These are phyloP conservation scores for Xanthia togata DNA, from an alignment of 2,888 invertebrate species.

Conservation along the genomic window DNA sequence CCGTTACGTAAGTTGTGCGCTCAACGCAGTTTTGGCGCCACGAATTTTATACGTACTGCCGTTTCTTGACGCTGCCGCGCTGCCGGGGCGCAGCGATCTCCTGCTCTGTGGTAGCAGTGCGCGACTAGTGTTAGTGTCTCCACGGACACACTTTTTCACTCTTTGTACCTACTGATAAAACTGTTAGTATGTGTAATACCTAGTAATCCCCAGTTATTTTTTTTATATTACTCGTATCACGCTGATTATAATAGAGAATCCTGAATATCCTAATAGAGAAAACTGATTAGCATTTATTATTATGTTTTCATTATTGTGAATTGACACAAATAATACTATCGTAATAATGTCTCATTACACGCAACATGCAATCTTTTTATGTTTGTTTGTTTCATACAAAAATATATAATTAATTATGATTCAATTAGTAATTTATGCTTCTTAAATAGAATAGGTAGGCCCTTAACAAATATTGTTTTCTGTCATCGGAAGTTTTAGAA, in stretches of 20 bases:
- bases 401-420: not conserved
- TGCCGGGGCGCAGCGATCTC: not conserved
- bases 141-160: not conserved
- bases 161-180: not conserved
- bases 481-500: not conserved
- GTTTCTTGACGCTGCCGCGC: not conserved
- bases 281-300: conserved; percentile 11
- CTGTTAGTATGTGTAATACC: too few relatives aligned
- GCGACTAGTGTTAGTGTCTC: not conserved
- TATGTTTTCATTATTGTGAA: conserved; percentile 7
- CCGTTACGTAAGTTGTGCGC: not conserved
- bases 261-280: too few relatives aligned
- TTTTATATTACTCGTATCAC: too few relatives aligned
- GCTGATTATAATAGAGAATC: conserved; percentile 4
- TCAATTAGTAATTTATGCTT: not conserved
- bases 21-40: not conserved
- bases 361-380: not conserved
- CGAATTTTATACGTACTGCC: too few relatives aligned
- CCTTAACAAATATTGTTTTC: not conserved
- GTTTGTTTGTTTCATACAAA: not conserved
- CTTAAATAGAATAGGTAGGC: not conserved
- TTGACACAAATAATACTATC: conserved; percentile 7
- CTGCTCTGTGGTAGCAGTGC: not conserved
- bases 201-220: too few relatives aligned
- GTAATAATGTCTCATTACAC: not conserved